These are phyloP conservation scores for Acrocephalus arundinaceus DNA, from an alignment of 2,113 vertebrate genomes.

Conservation along the genomic window DNA sequence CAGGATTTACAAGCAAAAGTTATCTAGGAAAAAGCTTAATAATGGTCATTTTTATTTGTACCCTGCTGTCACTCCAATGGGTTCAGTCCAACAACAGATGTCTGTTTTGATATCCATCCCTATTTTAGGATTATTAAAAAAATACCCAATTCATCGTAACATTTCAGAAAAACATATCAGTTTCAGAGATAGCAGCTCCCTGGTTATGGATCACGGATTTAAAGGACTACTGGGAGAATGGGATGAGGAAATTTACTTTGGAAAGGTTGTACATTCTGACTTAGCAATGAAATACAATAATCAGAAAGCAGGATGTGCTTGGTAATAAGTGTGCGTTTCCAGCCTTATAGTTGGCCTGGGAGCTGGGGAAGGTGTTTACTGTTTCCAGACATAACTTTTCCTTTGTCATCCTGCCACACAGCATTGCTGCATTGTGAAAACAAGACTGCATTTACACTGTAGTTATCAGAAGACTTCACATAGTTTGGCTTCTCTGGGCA, in stretches of 20 bases:
- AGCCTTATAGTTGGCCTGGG: not conserved
- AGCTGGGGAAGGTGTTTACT: not conserved
- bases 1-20: not conserved
- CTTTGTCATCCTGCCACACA: not conserved
- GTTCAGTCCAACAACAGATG: constrained; percentile 5
- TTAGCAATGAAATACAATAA: not conserved
- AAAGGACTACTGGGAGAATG: not conserved
- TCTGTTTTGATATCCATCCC: not conserved
- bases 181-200: not conserved
- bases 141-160: not conserved
- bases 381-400: not conserved
- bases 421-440: not conserved
- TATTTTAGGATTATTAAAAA: not conserved
- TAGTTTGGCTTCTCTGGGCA: not conserved
- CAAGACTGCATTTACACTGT: not conserved
- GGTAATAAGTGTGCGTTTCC: not conserved
- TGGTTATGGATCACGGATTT: not conserved
- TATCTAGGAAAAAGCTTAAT: not conserved
- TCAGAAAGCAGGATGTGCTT: not conserved
- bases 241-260: not conserved
- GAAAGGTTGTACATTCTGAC: not conserved
- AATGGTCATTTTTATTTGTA: not conserved
- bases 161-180: not conserved
- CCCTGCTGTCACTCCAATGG: not conserved
- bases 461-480: not conserved